Base-by-base conservation (phyloP, 2,888 invertebrate species). In the Agonopterix arenella region DNA sequence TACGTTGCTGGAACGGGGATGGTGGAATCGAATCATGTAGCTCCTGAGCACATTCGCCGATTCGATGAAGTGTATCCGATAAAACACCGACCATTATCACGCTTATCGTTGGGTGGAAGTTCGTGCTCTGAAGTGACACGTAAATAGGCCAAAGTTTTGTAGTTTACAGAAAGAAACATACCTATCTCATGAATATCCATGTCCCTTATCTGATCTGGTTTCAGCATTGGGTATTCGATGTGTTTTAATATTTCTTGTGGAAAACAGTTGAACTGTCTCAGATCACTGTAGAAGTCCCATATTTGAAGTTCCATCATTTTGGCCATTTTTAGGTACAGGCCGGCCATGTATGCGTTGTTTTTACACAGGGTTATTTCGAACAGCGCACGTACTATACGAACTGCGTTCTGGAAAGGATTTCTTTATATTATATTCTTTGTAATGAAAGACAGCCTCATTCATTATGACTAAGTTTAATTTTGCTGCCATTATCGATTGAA, bases 271-370 rank as follows among this genome's bases (percentile, higher is more conserved):
- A 96, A 97, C 81, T 98, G 98, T 9, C 96, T 86, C 76, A 99
- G 90, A 1, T 97, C 96, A 53, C 94, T 94, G 73, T 95, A 93
- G 70, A 93, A 93, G 59, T 93, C 93, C 99, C 99, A 99, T 60
- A 95, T 92, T 68, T 96, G 95, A 3, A 94, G 92, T 73, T 99
- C 98, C 56, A 99, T 90, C 94, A 97, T 97, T 84, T 98, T 97
- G 37, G 97, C 94, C 70, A 99, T 91, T 61, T 91, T 92, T 1
- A 99, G 90, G 58, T 98, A 93, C 5, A 97, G 90, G 0, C 93
- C 94, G 0, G 99, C 94, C 90, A 98, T 92, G 57, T 96, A 90
- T 0, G 99, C 95, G 90, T 97, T 97, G 72, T 97, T 97, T 66
- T 95, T 95, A 36, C 96, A 92, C 5, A 98, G 84, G 0, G 96